phyloP scores from a whole-genome alignment of 35 echinoderm and acorn worm genomes.

The Holothuria glaberrima region DNA sequence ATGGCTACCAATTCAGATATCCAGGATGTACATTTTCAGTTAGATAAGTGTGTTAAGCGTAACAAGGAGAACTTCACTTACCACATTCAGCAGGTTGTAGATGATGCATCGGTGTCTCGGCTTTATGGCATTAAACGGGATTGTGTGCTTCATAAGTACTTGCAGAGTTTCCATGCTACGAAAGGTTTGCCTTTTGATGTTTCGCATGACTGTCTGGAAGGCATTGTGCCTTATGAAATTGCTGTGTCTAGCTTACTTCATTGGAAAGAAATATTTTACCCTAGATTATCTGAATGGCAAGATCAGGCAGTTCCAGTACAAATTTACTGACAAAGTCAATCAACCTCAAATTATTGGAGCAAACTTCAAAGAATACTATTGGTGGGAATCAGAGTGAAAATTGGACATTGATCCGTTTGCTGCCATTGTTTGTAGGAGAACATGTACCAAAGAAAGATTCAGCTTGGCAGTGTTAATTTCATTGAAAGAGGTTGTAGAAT shows the following conservation, averaged over 20 bases:
- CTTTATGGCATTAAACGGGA: constrained; percentile 13
- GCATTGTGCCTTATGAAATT: constrained; percentile 42
- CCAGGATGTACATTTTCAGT: neutral
- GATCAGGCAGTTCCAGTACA: constrained; percentile 10
- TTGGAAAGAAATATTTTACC: neutral
- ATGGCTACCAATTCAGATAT: constrained; percentile 2
- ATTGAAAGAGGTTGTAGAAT: constrained; percentile 3
- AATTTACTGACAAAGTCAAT: constrained; percentile 8
- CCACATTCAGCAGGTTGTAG: constrained; percentile 18
- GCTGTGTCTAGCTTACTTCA: constrained; percentile 10
- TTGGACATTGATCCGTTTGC: constrained; percentile 8
- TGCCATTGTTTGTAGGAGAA: neutral
- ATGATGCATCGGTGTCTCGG: constrained; percentile 6
- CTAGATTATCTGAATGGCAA: constrained; percentile 8
- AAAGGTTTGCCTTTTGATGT: constrained; percentile 40
- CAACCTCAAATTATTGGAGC: constrained; percentile 2
- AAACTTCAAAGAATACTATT: constrained; percentile 3
- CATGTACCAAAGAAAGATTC: neutral
- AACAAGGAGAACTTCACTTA: constrained; percentile 40
- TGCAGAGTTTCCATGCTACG: constrained; percentile 21
- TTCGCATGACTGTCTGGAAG: constrained; percentile 32
- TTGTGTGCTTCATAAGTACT: constrained; percentile 23
- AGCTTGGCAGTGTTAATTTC: neutral
- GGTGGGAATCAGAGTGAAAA: constrained; percentile 41
- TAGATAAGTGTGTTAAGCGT: neutral